Evolutionary conservation across 1,140 invertebrate species (phyloP).

Genomic region (Drosophila malerkotliana): DNA sequence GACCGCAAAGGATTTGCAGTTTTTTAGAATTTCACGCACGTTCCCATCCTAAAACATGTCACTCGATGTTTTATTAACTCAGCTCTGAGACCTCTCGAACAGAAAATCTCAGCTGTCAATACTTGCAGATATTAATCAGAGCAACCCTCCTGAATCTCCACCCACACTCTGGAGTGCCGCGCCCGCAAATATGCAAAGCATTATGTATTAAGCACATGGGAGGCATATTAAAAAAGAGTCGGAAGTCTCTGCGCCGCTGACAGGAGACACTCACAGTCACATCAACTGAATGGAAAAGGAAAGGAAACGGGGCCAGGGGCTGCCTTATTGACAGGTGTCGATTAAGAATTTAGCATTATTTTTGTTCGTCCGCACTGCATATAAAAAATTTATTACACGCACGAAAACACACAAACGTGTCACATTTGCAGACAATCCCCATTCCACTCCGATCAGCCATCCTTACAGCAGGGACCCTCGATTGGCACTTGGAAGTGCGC

Average conservation of each 20-base stretch:
- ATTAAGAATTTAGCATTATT: slow-evolving; percentile 82
- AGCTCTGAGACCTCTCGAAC: slow-evolving; percentile 17
- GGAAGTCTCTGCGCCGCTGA: slow-evolving; percentile 21
- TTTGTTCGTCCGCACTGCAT: slow-evolving; percentile 68
- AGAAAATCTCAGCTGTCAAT: slow-evolving; percentile 77
- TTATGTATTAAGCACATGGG: slow-evolving; percentile 59
- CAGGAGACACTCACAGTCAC: slow-evolving; percentile 31
- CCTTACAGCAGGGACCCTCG: slow-evolving; percentile 29
- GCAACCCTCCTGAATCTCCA: slow-evolving; percentile 4
- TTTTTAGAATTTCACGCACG: slow-evolving; percentile 64
- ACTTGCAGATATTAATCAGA: slow-evolving; percentile 77
- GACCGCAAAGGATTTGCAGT: slow-evolving; percentile 35
- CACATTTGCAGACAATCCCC: slow-evolving; percentile 55
- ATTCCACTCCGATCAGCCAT: not conserved
- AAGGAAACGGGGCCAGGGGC: slow-evolving; percentile 8
- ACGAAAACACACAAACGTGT: slow-evolving; percentile 81
- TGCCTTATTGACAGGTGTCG: slow-evolving; percentile 77
- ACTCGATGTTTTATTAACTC: slow-evolving; percentile 74
- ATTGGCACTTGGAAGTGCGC: slow-evolving; percentile 69
- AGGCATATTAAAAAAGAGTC: slow-evolving; percentile 69
- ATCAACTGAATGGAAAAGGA: slow-evolving; percentile 39
- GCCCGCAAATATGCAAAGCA: slow-evolving; percentile 48
- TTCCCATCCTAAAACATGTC: slow-evolving; percentile 63
- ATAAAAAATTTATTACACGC: slow-evolving; percentile 82
- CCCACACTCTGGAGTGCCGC: not conserved